These are phyloP conservation scores for Lasioglossum zephyrum DNA, from an alignment of 2,888 invertebrate species.

Conservation along the genomic window DNA sequence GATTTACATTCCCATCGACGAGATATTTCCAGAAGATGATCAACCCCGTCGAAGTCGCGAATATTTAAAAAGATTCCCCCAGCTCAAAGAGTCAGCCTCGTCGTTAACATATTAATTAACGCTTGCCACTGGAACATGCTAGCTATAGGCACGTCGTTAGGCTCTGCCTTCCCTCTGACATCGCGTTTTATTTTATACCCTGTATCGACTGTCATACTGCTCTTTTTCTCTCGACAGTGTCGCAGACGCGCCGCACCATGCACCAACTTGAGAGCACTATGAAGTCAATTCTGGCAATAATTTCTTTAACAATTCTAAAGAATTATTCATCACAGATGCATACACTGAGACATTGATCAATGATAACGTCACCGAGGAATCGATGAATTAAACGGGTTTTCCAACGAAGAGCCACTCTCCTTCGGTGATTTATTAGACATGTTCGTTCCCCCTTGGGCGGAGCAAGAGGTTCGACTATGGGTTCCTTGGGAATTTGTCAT, in stretches of 20 bases:
- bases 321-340: not conserved
- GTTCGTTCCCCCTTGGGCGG: not conserved
- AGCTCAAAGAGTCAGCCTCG: conserved; percentile 51
- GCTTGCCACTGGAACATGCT: conserved; percentile 34
- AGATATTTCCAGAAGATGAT: conserved; percentile 14
- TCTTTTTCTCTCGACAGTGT: too few species aligned
- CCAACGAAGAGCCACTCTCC: not conserved
- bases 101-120: conserved; percentile 73
- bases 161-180: conserved; percentile 12
- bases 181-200: conserved; percentile 41
- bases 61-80: conserved; percentile 41
- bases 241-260: too few species aligned
- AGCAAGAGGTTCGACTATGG: not conserved
- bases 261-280: too few species aligned
- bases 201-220: not conserved
- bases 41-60: not conserved
- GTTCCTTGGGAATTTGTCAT: conserved; percentile 7
- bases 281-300: too few species aligned
- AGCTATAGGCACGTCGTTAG: conserved; percentile 64
- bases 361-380: not conserved
- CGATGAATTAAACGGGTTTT: not conserved
- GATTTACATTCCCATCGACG: not conserved
- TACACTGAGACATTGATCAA: rapidly evolving
- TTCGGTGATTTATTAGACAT: not conserved
- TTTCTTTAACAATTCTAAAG: too few species aligned